phyloP scores from a whole-genome alignment of 2,888 invertebrate genomes.

The Caenorhabditis virilis region DNA sequence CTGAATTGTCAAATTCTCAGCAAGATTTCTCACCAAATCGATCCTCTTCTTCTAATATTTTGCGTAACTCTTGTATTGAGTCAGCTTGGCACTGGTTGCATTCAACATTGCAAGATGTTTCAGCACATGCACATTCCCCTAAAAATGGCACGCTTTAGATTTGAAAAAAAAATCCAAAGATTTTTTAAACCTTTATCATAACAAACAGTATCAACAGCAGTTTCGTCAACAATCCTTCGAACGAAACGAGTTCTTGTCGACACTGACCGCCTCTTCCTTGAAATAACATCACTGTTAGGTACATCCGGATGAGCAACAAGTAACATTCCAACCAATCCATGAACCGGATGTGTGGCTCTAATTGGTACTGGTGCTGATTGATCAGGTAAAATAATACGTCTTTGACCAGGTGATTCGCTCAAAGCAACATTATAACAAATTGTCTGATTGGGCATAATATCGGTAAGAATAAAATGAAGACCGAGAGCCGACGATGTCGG shows the following conservation, averaged over 20 bases:
- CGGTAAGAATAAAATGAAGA: constrained; percentile 42
- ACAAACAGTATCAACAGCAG: constrained; percentile 46
- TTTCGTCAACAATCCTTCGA: constrained; percentile 18
- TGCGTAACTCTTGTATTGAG: constrained; percentile 5
- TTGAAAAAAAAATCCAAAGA: not conserved
- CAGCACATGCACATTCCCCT: constrained; percentile 62
- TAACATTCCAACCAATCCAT: constrained; percentile 47
- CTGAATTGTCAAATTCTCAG: too few relatives aligned
- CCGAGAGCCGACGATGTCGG: constrained; percentile 35
- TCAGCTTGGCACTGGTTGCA: constrained; percentile 40
- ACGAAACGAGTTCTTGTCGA: constrained; percentile 14
- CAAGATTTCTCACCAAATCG: constrained; percentile 41
- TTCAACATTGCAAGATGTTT: constrained; percentile 51
- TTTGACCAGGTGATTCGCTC: constrained; percentile 43
- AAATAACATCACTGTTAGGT: constrained; percentile 10
- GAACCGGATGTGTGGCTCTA: constrained; percentile 49
- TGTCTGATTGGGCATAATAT: constrained; percentile 18
- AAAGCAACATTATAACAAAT: constrained; percentile 48
- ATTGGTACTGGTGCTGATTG: constrained; percentile 61
- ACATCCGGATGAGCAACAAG: constrained; percentile 45
- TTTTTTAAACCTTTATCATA: constrained; percentile 35
- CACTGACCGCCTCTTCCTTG: not conserved
- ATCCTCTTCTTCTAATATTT: constrained; percentile 7
- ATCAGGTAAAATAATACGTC: constrained; percentile 43
- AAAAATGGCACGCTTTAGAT: not conserved